phyloP scores from a whole-genome alignment of 2,113 vertebrate species.

The Numenius arquata region DNA sequence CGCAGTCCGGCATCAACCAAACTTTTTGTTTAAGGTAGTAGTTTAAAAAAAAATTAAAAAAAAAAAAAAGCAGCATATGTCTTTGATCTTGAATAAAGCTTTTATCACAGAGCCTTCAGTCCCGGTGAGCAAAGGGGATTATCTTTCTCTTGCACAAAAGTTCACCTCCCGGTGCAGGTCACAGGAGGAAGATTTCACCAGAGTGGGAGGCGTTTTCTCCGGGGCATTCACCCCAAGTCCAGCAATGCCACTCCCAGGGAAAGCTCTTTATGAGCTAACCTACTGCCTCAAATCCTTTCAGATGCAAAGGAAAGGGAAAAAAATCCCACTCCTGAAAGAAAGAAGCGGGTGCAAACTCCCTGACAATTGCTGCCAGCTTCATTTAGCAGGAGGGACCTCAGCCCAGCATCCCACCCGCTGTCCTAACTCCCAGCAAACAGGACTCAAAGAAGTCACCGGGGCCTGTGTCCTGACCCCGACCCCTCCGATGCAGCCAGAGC shows the following conservation, averaged over 20 bases:
- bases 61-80: neutral
- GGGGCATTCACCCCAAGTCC: constrained; percentile 29
- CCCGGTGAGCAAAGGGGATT: constrained; percentile 53
- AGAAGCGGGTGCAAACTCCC: neutral
- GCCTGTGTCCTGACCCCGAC: neutral
- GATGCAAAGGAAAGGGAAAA: neutral
- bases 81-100: constrained; percentile 64
- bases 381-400: neutral
- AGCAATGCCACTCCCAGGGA: neutral
- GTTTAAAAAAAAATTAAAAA: neutral
- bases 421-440: neutral
- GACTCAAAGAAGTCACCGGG: neutral
- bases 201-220: neutral
- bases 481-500: neutral
- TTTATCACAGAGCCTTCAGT: constrained; percentile 54
- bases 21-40: constrained; percentile 20
- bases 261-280: constrained; percentile 34
- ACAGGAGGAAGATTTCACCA: constrained; percentile 42
- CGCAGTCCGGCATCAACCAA: neutral
- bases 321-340: neutral
- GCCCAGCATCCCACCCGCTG: neutral
- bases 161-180: constrained; percentile 51
- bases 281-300: neutral
- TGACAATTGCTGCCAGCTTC: neutral
- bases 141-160: constrained; percentile 50